Evolutionary conservation across 2,888 invertebrate genomes (phyloP), one percentile per base, ranked within the genome.

Genomic region (Listrodromus nycthemerus): DNA sequence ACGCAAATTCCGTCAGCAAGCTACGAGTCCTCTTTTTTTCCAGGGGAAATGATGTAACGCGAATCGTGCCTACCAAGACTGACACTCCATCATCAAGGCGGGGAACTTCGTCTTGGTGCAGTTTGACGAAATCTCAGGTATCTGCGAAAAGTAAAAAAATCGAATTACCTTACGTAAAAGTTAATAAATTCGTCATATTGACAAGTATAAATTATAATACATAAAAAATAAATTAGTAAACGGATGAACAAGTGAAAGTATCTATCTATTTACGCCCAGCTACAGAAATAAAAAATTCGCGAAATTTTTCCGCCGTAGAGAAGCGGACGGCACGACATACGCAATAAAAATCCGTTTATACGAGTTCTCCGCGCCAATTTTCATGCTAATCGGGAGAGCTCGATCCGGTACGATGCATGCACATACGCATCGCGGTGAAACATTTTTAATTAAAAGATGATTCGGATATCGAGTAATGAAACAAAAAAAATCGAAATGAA

Each of bases 1-100:
- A 61, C 74, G 24, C n/a, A 61, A 61, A 37, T 19, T 65, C 63
- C 37, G 21, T 65, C 37, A 16, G 21, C n/a, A 19, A 1, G 37
- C 21, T 7, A 0, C 19, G 19, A 19, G 37, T 21, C 10, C 37
- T 37, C 19, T 8, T 37, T 21, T 55, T 27, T 21, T 65, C 19
- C 7, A 19, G 33, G 19, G 33, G 33, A 6, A 21, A 37, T 37
- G 7, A 33, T 8, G 2, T 33, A 65, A 13, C 41, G 13, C 41
- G 13, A 19, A 37, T 37, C 0, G 63, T 65, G 19, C 37, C 63
- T 65, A 65, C 7, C 63, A 37, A 24, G 37, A 5, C 19, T 33
- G 33, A 3, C 3, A 19, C 19, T 19, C 63, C 33, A 33, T 10
- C 37, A 8, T 8, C 63, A 37, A 37, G n/a, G 4, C 21, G 19